Conservation (phyloP, 2,888 invertebrate genomes). For the Ypsolopha sequella region DNA sequence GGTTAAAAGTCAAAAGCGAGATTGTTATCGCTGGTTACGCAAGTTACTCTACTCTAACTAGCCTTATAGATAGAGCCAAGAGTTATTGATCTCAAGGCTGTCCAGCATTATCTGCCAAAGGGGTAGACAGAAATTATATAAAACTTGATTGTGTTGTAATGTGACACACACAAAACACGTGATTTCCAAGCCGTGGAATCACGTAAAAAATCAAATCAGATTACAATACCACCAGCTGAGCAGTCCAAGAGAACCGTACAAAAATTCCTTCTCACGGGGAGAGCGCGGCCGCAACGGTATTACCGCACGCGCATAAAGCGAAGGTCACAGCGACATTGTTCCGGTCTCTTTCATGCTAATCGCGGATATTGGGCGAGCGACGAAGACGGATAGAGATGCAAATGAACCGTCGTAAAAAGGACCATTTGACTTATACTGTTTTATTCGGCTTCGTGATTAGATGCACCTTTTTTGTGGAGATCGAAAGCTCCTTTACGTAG, state of each 20-base stretch:
- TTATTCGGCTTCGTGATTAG: conserved; percentile 42
- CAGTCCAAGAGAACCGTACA: conserved; percentile 28
- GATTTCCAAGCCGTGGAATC: too few species aligned
- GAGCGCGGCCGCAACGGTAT: conserved; percentile 53
- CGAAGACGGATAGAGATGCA: conserved; percentile 36
- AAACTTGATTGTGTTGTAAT: too few species aligned
- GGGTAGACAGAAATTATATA: too few species aligned
- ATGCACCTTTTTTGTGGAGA: conserved; percentile 44
- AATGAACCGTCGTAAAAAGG: conserved; percentile 42
- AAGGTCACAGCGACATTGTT: conserved; percentile 35
- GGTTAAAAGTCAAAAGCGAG: too few species aligned
- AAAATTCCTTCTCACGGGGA: conserved; percentile 64
- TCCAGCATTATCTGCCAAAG: too few species aligned
- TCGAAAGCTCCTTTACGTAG: conserved; percentile 33
- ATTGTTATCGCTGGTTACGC: too few species aligned
- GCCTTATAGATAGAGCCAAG: too few species aligned
- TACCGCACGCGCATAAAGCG: conserved; percentile 47
- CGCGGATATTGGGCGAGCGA: conserved; percentile 13
- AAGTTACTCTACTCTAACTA: too few species aligned
- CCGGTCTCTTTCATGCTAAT: conserved; percentile 24
- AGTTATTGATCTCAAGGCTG: too few species aligned
- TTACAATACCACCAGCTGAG: conserved; percentile 35
- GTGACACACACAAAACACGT: too few species aligned
- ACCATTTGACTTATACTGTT: conserved; percentile 43
- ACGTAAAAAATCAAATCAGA: conserved; percentile 13